phyloP scores from a whole-genome alignment of 2,113 vertebrate species.

The Dinomys branickii region DNA sequence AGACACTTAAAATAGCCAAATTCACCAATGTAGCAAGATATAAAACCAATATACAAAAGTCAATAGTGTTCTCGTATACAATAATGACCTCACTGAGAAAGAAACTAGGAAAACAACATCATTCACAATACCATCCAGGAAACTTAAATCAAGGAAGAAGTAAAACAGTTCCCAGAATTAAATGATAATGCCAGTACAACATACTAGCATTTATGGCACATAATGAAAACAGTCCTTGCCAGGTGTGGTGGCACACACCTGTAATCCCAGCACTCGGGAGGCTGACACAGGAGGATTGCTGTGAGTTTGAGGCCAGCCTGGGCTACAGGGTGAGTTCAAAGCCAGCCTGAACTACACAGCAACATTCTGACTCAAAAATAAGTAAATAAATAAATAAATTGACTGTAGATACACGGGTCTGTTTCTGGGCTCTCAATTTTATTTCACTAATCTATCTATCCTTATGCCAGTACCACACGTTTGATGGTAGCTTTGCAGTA shows the following conservation, averaged over 20 bases:
- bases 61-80: not conserved
- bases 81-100: not conserved
- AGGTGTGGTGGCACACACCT: not conserved
- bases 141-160: not conserved
- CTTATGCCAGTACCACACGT: not conserved
- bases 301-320: not conserved
- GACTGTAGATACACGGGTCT: not conserved
- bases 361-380: not conserved
- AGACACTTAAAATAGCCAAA: not conserved
- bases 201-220: too few relatives aligned
- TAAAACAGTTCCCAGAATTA: too few relatives aligned
- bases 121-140: not conserved
- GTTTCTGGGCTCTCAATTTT: constrained; percentile 5
- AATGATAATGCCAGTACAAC: too few relatives aligned
- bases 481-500: not conserved
- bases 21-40: not conserved
- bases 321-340: not conserved
- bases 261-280: not conserved
- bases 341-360: not conserved
- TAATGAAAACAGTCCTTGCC: too few relatives aligned
- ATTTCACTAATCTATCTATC: not conserved
- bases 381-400: too few relatives aligned
- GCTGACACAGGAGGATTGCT: not conserved
- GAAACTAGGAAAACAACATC: not conserved
- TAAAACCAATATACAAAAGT: not conserved